Conservation (phyloP, 2,797 vertebrate species). For the Ptychobarbus kaznakovi region DNA sequence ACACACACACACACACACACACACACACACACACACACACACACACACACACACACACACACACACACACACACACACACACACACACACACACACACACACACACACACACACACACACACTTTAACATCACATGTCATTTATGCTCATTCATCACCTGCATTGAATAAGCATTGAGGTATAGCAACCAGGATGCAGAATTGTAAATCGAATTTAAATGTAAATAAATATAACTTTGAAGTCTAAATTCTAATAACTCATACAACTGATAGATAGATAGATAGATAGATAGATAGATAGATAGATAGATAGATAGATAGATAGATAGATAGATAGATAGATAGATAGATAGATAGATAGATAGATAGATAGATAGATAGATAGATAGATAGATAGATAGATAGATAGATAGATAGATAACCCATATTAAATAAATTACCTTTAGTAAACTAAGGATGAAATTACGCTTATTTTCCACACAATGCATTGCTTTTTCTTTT, state of each 20-base stretch:
- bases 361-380: background rate
- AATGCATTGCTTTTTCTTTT: too few species aligned
- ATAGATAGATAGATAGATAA: background rate
- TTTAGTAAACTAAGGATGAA: too few species aligned
- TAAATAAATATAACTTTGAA: background rate
- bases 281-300: background rate
- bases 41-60: background rate
- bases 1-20: constrained; percentile 2
- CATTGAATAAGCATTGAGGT: background rate
- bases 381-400: background rate
- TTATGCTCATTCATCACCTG: constrained; percentile 19
- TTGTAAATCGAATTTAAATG: background rate
- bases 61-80: background rate
- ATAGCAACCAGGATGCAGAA: background rate
- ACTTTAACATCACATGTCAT: constrained; percentile 18
- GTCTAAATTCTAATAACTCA: too few species aligned
- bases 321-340: background rate
- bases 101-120: background rate
- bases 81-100: constrained; percentile 4
- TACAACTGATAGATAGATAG: background rate
- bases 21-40: background rate
- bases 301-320: background rate
- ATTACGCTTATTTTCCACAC: too few species aligned
- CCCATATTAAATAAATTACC: too few species aligned
- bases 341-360: constrained; percentile 5